A percentile compares a stretch with the other conserved stretches of the same genome.
Conservation (phyloP, 2,888 invertebrate species). For the Vannuccia rotundouncinata region DNA sequence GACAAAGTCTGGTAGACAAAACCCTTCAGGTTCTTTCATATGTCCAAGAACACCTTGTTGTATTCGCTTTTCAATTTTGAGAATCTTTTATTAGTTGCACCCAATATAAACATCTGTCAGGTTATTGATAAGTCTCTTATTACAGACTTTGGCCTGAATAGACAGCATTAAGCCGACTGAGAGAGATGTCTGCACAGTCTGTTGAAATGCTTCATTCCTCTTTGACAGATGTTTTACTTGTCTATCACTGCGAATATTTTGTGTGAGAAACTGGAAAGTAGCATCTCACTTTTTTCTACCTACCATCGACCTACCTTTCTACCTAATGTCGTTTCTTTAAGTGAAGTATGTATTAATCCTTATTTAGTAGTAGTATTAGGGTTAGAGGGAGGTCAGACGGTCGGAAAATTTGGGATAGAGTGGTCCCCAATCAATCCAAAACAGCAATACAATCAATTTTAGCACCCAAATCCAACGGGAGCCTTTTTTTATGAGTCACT, state of each 20-base stretch:
- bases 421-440: no score
- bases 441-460: no score
- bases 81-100: constrained; percentile 32
- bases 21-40: constrained; percentile 32
- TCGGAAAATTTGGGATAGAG: no score
- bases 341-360: no score
- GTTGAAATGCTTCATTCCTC: constrained; percentile 33
- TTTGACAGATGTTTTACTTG: constrained; percentile 39
- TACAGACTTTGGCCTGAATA: constrained; percentile 28
- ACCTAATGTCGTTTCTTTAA: not conserved
- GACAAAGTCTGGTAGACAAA: constrained; percentile 40
- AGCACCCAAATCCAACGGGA: no score
- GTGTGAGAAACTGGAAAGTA: constrained; percentile 39
- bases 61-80: constrained; percentile 31
- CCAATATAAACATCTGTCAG: constrained; percentile 35
- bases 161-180: constrained; percentile 31
- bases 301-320: not conserved
- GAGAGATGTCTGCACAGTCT: constrained; percentile 36
- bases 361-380: no score
- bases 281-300: constrained; percentile 39
- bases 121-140: constrained; percentile 29
- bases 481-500: no score
- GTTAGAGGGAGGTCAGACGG: no score
- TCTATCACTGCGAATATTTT: constrained; percentile 36
- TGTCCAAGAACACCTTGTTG: constrained; percentile 37